These are phyloP conservation scores for Pagrus major DNA, from an alignment of 2,113 vertebrate species.

Conservation along the genomic window DNA sequence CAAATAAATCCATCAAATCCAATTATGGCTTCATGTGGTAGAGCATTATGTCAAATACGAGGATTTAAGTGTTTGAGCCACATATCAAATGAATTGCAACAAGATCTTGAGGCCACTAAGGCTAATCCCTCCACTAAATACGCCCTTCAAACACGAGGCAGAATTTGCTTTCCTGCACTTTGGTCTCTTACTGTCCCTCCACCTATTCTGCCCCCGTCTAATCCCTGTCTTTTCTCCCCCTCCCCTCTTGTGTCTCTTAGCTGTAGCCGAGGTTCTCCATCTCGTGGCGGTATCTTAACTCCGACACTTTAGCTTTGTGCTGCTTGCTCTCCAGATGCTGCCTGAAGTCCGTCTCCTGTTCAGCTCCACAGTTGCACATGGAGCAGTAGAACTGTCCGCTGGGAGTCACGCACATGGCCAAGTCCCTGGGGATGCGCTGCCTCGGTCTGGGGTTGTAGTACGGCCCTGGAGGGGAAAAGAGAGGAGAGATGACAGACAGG, in stretches of 20 bases:
- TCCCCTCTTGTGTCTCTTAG: conserved; percentile 73
- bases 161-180: conserved; percentile 31
- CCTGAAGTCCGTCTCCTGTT: conserved; percentile 95
- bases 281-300: conserved; percentile 94
- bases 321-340: conserved; percentile 98
- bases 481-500: neutral
- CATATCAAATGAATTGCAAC: conserved; percentile 52
- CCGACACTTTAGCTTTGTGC: conserved; percentile 97
- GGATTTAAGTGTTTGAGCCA: conserved; percentile 39
- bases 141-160: conserved; percentile 8
- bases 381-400: conserved; percentile 99
- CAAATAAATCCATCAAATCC: conserved; percentile 32
- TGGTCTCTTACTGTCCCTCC: conserved; percentile 2
- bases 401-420: conserved; percentile 98
- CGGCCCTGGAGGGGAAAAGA: conserved; percentile 85
- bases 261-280: conserved; percentile 98
- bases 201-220: neutral
- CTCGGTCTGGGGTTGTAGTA: conserved; percentile 96
- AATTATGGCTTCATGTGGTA: conserved; percentile 10
- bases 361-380: conserved; percentile 96
- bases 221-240: neutral
- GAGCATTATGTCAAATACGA: conserved; percentile 22
- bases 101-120: conserved; percentile 31
- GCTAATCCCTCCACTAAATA: conserved; percentile 33
- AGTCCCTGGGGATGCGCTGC: conserved; percentile 95